phyloP scores from a whole-genome alignment of 2,797 vertebrate genomes.

The Columba guinea region DNA sequence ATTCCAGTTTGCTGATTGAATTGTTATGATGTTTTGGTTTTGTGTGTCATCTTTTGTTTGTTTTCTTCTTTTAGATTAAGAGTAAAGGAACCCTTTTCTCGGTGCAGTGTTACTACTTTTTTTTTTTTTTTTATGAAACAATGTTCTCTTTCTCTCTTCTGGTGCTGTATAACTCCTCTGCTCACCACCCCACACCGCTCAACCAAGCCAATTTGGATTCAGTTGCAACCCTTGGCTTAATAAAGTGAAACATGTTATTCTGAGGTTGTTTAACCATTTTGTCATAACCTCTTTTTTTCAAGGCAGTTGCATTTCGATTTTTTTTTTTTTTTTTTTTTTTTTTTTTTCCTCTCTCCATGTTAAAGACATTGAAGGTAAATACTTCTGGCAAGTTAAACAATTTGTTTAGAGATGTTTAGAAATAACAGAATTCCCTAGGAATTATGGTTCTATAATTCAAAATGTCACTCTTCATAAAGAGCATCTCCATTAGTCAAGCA shows the following conservation, averaged over 20 bases:
- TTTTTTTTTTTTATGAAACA: background rate
- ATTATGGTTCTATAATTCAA: background rate
- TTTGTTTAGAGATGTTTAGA: background rate
- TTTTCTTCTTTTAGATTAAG: background rate
- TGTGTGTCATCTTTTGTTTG: too few relatives aligned
- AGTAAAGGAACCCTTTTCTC: background rate
- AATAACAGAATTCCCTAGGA: background rate
- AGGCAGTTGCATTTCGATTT: background rate
- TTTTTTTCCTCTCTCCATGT: background rate
- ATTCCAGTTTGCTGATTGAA: background rate
- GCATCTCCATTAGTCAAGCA: background rate
- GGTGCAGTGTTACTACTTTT: background rate
- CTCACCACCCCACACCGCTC: fast-evolving
- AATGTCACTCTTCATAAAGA: background rate
- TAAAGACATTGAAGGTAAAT: background rate
- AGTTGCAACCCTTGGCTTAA: background rate
- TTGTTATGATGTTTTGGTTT: background rate
- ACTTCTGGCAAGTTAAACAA: background rate
- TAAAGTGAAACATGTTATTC: background rate
- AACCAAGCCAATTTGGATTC: background rate
- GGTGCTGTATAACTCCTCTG: background rate
- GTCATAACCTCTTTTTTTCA: background rate
- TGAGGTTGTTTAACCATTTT: background rate
- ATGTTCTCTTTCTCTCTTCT: background rate
- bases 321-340: background rate